These are phyloP conservation scores for Notarius lentiginosus DNA, from an alignment of 2,113 vertebrate genomes.

Conservation along the genomic window DNA sequence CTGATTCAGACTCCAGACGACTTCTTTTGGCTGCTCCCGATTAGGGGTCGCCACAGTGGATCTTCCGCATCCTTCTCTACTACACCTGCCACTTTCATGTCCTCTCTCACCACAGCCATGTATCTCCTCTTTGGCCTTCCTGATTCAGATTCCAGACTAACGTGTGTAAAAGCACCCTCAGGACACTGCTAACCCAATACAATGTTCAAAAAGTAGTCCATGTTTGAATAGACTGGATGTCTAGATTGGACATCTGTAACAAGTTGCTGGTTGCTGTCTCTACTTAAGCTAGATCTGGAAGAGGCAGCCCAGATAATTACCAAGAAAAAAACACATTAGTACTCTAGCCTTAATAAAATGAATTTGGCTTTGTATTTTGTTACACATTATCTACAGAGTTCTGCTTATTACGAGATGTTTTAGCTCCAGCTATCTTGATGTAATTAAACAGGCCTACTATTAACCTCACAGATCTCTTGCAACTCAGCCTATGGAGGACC, in stretches of 20 bases:
- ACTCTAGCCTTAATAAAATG: background rate
- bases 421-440: background rate
- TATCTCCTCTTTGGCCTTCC: too few species aligned
- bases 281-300: background rate
- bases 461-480: background rate
- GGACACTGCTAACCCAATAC: background rate
- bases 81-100: too few species aligned
- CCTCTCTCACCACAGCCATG: too few species aligned
- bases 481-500: background rate
- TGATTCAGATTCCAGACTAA: background rate
- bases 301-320: background rate
- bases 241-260: background rate
- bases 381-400: background rate
- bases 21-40: too few species aligned
- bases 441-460: background rate
- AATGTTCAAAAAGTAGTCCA: background rate
- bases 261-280: background rate
- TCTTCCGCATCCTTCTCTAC: too few species aligned
- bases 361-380: too few species aligned
- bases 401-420: background rate
- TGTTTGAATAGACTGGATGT: background rate
- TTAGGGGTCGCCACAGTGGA: too few species aligned
- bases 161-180: background rate
- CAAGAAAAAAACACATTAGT: background rate
- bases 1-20: background rate